These are phyloP conservation scores for Hyles vespertilio DNA, from an alignment of 1,140 invertebrate genomes.

Conservation along the genomic window DNA sequence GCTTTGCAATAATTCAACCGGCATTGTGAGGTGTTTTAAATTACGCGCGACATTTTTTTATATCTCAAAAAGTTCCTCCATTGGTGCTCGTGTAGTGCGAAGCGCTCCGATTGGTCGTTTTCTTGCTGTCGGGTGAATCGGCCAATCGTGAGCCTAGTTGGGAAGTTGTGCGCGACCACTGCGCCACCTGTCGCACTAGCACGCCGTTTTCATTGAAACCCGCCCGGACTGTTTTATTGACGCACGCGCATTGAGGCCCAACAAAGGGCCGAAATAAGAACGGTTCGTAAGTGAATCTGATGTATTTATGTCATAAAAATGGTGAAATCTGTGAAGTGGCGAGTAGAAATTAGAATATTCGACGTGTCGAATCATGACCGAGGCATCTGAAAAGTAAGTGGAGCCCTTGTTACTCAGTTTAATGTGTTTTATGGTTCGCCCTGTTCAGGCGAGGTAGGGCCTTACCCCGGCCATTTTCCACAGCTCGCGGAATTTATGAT, in stretches of 20 bases:
- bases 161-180: slow-evolving; percentile 42
- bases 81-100: slow-evolving; percentile 31
- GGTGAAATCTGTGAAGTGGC: slow-evolving; percentile 82
- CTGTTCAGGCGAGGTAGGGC: slow-evolving; percentile 61
- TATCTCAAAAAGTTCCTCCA: slow-evolving; percentile 7
- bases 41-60: too few species aligned
- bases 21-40: too few species aligned
- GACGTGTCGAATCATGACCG: slow-evolving; percentile 84
- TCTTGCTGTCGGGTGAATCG: slow-evolving; percentile 11
- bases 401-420: slow-evolving; percentile 42
- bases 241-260: slow-evolving; percentile 71
- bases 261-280: slow-evolving; percentile 72
- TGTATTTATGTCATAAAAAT: slow-evolving; percentile 83
- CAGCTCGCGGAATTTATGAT: slow-evolving; percentile 43
- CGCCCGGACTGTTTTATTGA: slow-evolving; percentile 65
- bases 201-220: slow-evolving; percentile 65
- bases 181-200: slow-evolving; percentile 65
- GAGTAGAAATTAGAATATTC: slow-evolving; percentile 82
- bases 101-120: slow-evolving; percentile 47
- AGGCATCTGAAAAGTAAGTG: slow-evolving; percentile 85
- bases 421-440: slow-evolving; percentile 48
- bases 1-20: too few species aligned
- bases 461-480: slow-evolving; percentile 70
- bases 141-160: slow-evolving; percentile 40
- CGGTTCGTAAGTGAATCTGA: slow-evolving; percentile 74